These are phyloP conservation scores for Xylophagus ater DNA, from an alignment of 2,888 invertebrate genomes.

Conservation along the genomic window DNA sequence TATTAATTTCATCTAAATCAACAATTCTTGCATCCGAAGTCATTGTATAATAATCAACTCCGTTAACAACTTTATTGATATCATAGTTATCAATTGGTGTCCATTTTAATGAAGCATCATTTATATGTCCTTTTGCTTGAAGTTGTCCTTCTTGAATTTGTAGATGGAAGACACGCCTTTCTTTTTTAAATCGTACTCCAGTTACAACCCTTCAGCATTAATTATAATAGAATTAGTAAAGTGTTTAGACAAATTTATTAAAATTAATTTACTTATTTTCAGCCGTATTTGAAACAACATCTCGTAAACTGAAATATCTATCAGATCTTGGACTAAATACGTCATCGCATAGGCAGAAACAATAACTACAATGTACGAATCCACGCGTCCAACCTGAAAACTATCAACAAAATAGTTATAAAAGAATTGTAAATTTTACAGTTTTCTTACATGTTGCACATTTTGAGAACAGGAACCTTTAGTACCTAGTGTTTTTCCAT, in stretches of 20 bases:
- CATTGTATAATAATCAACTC: conserved; percentile 57
- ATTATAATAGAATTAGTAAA: not conserved
- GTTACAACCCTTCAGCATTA: conserved; percentile 56
- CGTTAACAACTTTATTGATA: conserved; percentile 43
- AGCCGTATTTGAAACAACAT: conserved; percentile 42
- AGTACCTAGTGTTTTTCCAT: too few species aligned
- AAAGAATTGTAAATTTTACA: not conserved
- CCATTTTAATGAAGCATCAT: conserved; percentile 47
- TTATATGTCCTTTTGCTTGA: conserved; percentile 48
- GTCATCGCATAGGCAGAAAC: not conserved
- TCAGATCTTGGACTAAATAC: conserved; percentile 32
- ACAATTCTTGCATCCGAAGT: conserved; percentile 58
- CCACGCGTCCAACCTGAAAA: too few species aligned
- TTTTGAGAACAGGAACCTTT: too few species aligned
- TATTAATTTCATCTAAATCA: conserved; percentile 61
- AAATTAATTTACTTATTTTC: conserved; percentile 45
- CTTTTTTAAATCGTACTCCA: conserved; percentile 56
- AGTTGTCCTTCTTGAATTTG: conserved; percentile 60
- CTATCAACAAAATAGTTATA: not conserved
- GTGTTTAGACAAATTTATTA: not conserved
- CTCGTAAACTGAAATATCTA: conserved; percentile 61
- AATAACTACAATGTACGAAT: not conserved
- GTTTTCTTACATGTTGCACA: too few species aligned
- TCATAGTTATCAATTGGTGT: conserved; percentile 48
- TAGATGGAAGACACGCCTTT: conserved; percentile 58